Evolutionary conservation across 2,113 vertebrate genomes (phyloP), one percentile per base, ranked within the genome.

Genomic region (Podocnemis expansa): DNA sequence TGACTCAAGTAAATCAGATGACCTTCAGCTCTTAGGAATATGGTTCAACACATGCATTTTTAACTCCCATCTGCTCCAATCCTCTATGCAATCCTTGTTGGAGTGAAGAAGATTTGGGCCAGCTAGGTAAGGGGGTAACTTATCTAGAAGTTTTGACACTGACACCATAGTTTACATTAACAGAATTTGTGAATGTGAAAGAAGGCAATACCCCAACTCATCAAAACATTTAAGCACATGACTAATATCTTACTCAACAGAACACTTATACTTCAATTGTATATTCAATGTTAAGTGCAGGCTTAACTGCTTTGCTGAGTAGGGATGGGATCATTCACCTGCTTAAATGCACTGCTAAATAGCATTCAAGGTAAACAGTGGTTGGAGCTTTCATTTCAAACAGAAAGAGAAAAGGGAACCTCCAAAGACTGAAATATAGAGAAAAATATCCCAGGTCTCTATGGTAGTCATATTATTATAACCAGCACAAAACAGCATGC

Each of bases 21-120:
- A 80, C 25, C 45, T 58, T 73, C 52, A 56, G 73, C n/a, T 76
- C 5, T 14, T 78, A 43, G 76, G n/a, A 3, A 3, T 27, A 52
- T 58, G 87, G 52, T 58, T 76, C 14, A 41, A 38, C 3, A 47
- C 0, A 1, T 0, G 0, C 45, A 5, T 54, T 89, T 60, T 67
- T 5, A 34, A 4, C 73, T 75, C 73, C 25, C 41, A 75, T 22
- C 41, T 43, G 8, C 34, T 41, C 70, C 70, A 43, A 73, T 41
- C 21, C 43, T 38, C 12, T 41, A 45, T 25, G 17, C 34, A 67
- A 21, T 67, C 17, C 34, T 67, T 67, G 17, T 38, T 67, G 63
- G 34, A 8, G 34, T 67, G 34, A 17, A 17, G n/a, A 17, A 21
- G 34, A n/a, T 67, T 67, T 31, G 34, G 60, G n/a, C 17, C 60